Percentiles rank a stretch among this genome's conserved stretches.
Conservation (phyloP, 2,888 invertebrate species). For the Perizoma flavofasciatum region DNA sequence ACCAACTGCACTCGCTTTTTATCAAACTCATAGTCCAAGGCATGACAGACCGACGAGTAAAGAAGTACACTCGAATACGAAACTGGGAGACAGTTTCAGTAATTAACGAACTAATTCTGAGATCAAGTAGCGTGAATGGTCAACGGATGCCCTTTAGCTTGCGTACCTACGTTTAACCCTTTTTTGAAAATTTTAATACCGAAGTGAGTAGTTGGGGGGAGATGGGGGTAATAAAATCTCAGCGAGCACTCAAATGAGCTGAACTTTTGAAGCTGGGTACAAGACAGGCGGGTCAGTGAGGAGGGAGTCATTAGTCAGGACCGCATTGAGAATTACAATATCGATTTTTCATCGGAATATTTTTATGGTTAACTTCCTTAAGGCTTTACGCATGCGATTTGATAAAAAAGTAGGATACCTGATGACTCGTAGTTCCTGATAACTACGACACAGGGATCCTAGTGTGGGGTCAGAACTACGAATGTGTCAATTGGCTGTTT, state of each 20-base stretch:
- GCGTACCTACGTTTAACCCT: slow-evolving; percentile 67
- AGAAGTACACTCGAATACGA: slow-evolving; percentile 45
- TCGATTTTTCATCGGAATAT: slow-evolving; percentile 13
- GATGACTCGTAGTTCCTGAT: too few relatives aligned
- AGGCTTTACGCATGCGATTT: too few relatives aligned
- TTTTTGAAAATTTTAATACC: slow-evolving; percentile 73
- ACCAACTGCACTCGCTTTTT: slow-evolving; percentile 26
- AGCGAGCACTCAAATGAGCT: slow-evolving; percentile 81
- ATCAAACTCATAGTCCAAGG: slow-evolving; percentile 29
- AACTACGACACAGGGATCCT: too few relatives aligned
- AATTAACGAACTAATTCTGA: slow-evolving; percentile 75
- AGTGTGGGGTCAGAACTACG: too few relatives aligned
- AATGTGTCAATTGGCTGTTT: too few relatives aligned
- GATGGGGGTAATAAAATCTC: slow-evolving; percentile 83
- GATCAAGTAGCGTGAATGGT: slow-evolving; percentile 76
- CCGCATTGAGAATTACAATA: slow-evolving; percentile 46
- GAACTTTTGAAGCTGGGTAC: slow-evolving; percentile 82
- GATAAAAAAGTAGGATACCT: too few relatives aligned
- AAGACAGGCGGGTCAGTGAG: slow-evolving; percentile 80
- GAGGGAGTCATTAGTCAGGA: slow-evolving; percentile 73
- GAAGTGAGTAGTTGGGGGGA: slow-evolving; percentile 76
- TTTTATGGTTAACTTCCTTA: too few relatives aligned
- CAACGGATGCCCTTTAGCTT: slow-evolving; percentile 70
- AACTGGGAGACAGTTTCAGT: slow-evolving; percentile 56
- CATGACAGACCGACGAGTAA: slow-evolving; percentile 25